Percentiles rank a stretch among this genome's conserved stretches.
Evolutionary conservation across 2,797 vertebrate genomes (phyloP).

Genomic region (Delichon dasypus): DNA sequence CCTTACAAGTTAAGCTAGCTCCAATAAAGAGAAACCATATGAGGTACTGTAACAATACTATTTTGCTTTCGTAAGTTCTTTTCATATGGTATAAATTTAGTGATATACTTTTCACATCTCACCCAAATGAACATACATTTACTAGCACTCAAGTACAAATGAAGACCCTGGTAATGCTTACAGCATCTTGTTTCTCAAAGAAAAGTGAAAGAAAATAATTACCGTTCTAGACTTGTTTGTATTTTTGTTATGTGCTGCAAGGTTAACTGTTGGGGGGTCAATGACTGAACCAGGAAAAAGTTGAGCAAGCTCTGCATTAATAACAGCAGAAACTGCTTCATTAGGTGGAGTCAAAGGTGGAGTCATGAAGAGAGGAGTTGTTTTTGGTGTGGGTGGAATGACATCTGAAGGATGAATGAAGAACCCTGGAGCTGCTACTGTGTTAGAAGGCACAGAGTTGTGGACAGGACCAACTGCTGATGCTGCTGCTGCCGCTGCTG

Average conservation of each 20-base stretch:
- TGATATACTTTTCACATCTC: background rate
- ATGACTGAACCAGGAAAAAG: conserved; percentile 96
- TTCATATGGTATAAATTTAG: background rate
- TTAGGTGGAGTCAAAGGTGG: conserved; percentile 97
- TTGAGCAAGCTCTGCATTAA: conserved; percentile 95
- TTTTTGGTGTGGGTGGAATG: conserved; percentile 98
- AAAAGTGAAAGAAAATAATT: conserved; percentile 64
- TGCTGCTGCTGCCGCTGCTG: conserved; percentile 81
- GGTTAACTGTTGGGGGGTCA: conserved; percentile 91
- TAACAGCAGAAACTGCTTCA: conserved; percentile 94
- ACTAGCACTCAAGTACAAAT: background rate
- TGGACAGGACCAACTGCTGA: conserved; percentile 90
- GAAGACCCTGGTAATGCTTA: background rate
- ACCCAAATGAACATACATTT: background rate
- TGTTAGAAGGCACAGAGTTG: conserved; percentile 95
- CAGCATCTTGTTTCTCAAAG: background rate
- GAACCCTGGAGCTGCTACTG: conserved; percentile 91
- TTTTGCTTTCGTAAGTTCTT: background rate
- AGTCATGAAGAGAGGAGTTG: conserved; percentile 98
- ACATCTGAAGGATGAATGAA: conserved; percentile 98
- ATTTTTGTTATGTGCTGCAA: conserved; percentile 93
- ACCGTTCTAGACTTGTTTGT: conserved; percentile 91
- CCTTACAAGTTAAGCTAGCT: background rate
- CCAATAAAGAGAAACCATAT: background rate
- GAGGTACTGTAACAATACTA: background rate